A percentile compares a stretch with the other conserved stretches of the same genome.
phyloP scores from a whole-genome alignment of 1,140 invertebrate genomes.

The Popillia japonica region DNA sequence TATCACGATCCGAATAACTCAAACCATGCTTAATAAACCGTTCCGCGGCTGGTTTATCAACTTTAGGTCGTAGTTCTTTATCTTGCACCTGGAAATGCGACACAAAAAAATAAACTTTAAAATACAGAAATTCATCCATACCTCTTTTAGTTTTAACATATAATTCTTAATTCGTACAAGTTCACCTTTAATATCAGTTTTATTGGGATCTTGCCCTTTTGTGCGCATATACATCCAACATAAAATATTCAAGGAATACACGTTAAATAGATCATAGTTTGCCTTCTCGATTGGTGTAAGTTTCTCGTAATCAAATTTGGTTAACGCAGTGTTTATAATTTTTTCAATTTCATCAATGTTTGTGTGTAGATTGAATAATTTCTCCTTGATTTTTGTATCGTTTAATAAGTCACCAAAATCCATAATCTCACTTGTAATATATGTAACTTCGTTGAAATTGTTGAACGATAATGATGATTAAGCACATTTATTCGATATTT shows the following conservation, averaged over 20 bases:
- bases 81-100: slow-evolving; percentile 59
- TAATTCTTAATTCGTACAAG: slow-evolving; percentile 65
- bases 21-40: slow-evolving; percentile 69
- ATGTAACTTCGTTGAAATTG: neutral
- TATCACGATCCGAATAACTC: slow-evolving; percentile 15
- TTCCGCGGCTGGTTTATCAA: slow-evolving; percentile 65
- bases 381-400: slow-evolving; percentile 62
- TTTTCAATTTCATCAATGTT: slow-evolving; percentile 63
- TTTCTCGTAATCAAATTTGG: slow-evolving; percentile 56
- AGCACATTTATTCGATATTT: no score
- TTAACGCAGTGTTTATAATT: slow-evolving; percentile 60
- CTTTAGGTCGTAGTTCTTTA: slow-evolving; percentile 63
- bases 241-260: slow-evolving; percentile 67
- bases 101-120: slow-evolving; percentile 16
- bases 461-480: no score
- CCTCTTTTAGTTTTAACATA: slow-evolving; percentile 67
- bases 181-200: slow-evolving; percentile 67
- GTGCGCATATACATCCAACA: slow-evolving; percentile 68
- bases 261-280: slow-evolving; percentile 68
- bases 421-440: slow-evolving; percentile 45
- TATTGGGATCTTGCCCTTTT: slow-evolving; percentile 65
- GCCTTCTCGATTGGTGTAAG: slow-evolving; percentile 65
- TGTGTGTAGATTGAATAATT: slow-evolving; percentile 62
- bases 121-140: slow-evolving; percentile 43
- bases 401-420: slow-evolving; percentile 60